These are phyloP conservation scores for Pachycephus smyrnensis DNA, from an alignment of 2,888 invertebrate species.

Conservation along the genomic window DNA sequence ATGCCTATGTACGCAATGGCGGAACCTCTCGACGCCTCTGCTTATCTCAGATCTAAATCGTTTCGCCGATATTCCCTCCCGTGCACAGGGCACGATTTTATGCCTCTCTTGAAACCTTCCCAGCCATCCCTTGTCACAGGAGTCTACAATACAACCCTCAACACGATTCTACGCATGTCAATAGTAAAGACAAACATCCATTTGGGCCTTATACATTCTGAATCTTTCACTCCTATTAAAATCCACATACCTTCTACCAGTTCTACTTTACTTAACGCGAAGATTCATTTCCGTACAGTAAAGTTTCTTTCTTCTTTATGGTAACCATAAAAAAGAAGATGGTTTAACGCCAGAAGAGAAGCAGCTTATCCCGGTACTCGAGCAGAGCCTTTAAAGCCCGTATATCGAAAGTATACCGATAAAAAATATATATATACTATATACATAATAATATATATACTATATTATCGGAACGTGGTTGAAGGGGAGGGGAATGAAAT, in stretches of 20 bases:
- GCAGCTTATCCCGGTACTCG: too few species aligned
- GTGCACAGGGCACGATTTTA: not conserved
- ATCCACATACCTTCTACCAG: not conserved
- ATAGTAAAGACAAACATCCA: not conserved
- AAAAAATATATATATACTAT: too few species aligned
- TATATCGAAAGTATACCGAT: too few species aligned
- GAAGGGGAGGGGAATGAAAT: too few species aligned
- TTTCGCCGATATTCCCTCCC: conserved; percentile 29
- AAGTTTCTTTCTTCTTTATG: not conserved
- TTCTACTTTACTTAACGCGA: too few species aligned
- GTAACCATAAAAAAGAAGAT: not conserved
- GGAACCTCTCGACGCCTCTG: not conserved
- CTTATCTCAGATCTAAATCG: conserved; percentile 32
- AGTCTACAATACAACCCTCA: not conserved
- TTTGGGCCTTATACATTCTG: not conserved
- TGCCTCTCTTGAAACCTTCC: not conserved
- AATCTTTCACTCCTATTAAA: not conserved
- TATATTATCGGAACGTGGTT: too few species aligned
- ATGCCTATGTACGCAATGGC: not conserved
- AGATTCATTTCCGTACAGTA: not conserved
- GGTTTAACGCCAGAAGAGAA: not conserved
- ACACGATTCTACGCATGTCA: not conserved
- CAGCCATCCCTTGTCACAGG: not conserved
- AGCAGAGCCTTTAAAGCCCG: too few species aligned
- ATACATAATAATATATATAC: too few species aligned